phyloP scores from a whole-genome alignment of 2,888 invertebrate species.

The Tachina fera region DNA sequence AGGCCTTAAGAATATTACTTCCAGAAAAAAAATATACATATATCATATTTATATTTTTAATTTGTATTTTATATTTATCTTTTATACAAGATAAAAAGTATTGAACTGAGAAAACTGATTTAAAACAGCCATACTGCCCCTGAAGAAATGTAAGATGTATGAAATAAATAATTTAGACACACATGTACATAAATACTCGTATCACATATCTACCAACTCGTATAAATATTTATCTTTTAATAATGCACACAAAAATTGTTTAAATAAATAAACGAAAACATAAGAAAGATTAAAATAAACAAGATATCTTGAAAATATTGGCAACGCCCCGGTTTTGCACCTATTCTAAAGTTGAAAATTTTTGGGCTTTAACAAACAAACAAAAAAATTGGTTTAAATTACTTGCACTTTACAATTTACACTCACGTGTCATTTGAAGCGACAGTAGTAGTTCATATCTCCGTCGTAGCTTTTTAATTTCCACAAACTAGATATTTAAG shows the following conservation, averaged over 20 bases:
- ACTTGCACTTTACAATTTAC: conserved; percentile 50
- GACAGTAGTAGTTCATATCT: background rate
- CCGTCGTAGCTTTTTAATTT: background rate
- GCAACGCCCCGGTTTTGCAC: conserved; percentile 10
- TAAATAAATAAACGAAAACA: conserved; percentile 19
- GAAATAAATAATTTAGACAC: background rate
- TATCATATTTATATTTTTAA: too few relatives aligned
- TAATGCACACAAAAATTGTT: conserved; percentile 42
- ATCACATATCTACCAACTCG: background rate
- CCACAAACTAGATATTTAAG: conserved; percentile 8
- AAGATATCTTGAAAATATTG: conserved; percentile 12
- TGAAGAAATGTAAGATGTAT: background rate
- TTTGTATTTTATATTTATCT: too few relatives aligned
- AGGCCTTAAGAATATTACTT: too few relatives aligned
- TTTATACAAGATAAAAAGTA: background rate
- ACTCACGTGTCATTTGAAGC: background rate
- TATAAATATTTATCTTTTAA: conserved; percentile 5
- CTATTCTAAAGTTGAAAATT: background rate
- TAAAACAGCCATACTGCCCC: conserved; percentile 10
- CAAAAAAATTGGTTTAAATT: conserved; percentile 24
- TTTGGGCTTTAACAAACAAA: background rate
- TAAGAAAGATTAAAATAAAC: conserved; percentile 11
- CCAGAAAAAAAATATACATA: too few relatives aligned
- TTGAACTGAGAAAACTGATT: conserved; percentile 3
- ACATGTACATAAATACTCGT: background rate